Conservation (phyloP, 2,888 invertebrate genomes). For the Tenthredo notha region DNA sequence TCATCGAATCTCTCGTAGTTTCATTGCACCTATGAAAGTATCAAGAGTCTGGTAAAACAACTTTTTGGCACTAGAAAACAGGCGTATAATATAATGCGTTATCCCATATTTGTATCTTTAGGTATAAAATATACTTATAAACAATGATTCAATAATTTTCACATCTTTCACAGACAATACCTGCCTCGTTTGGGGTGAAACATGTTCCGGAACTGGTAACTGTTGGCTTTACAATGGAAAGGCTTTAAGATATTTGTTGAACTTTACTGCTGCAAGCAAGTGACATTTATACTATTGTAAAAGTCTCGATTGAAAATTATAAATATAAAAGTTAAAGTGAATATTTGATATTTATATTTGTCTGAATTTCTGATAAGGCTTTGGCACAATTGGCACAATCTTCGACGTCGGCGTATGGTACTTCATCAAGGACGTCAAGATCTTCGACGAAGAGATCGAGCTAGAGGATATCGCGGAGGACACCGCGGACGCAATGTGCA, state of each 20-base stretch:
- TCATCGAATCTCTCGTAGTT: neutral
- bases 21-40: neutral
- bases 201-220: slow-evolving; percentile 85
- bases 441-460: slow-evolving; percentile 84
- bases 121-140: neutral
- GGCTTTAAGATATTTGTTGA: slow-evolving; percentile 83
- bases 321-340: neutral
- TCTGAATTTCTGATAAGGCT: slow-evolving; percentile 72
- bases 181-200: slow-evolving; percentile 88
- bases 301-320: neutral
- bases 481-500: slow-evolving; percentile 66
- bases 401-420: slow-evolving; percentile 86
- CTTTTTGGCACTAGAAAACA: neutral
- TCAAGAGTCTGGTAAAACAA: neutral
- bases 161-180: slow-evolving; percentile 80
- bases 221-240: slow-evolving; percentile 88
- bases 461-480: slow-evolving; percentile 76
- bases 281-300: slow-evolving; percentile 17
- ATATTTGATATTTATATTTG: neutral
- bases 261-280: slow-evolving; percentile 83
- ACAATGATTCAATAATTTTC: neutral
- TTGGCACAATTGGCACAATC: slow-evolving; percentile 83
- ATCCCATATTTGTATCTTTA: neutral
- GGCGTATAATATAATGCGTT: neutral
- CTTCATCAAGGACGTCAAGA: slow-evolving; percentile 84